phyloP scores from a whole-genome alignment of 1,140 invertebrate genomes.

The Coelopa frigida region DNA sequence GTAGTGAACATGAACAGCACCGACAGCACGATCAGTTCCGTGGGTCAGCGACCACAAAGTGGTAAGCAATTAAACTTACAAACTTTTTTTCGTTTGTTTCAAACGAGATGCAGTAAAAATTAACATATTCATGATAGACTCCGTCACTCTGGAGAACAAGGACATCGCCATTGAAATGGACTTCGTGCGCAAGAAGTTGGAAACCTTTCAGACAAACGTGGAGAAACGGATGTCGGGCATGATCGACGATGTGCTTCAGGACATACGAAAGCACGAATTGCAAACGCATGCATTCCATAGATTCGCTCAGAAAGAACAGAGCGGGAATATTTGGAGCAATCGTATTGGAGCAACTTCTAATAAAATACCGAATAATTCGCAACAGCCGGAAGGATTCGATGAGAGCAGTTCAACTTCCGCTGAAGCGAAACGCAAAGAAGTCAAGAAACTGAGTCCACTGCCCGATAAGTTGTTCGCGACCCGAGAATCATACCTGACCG shows the following conservation, averaged over 20 bases:
- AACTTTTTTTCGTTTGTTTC: no score
- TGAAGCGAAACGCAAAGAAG: no score
- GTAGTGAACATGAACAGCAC: constrained; percentile 1
- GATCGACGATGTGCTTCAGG: constrained; percentile 38
- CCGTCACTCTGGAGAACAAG: no score
- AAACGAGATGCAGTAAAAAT: no score
- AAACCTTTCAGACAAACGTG: constrained; percentile 30
- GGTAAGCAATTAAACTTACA: no score
- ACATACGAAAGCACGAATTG: constrained; percentile 29
- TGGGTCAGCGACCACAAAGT: constrained; percentile 1
- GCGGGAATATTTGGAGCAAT: no score
- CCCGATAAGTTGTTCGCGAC: constrained; percentile 50
- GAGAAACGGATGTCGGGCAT: constrained; percentile 26
- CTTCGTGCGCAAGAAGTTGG: constrained; percentile 30
- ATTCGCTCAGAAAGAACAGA: no score
- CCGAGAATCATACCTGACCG: constrained; percentile 68
- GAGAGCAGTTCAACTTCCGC: no score
- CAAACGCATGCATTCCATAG: constrained; percentile 31
- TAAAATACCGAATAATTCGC: no score
- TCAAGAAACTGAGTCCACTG: constrained; percentile 3
- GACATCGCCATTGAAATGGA: constrained; percentile 11
- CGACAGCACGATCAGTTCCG: constrained; percentile 1
- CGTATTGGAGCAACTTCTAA: no score
- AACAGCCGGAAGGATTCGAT: no score
- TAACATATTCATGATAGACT: no score